Evolutionary conservation across 64 coral and sea anemone species (phyloP).

Genomic region (Astreopora myriophthalma): DNA sequence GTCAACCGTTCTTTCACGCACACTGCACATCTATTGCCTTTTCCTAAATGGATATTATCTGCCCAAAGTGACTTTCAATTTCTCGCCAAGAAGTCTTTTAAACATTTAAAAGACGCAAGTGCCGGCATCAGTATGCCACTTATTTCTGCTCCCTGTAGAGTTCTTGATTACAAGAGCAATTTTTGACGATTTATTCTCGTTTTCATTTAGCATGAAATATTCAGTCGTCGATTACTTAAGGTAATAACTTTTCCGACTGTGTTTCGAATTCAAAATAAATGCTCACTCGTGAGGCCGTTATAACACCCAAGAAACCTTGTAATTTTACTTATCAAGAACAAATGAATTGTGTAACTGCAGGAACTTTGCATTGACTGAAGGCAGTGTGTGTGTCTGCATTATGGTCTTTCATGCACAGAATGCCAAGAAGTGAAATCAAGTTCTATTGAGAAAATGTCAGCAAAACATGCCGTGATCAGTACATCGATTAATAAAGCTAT

Average conservation of each 20-base stretch:
- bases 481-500: too few species aligned
- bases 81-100: not conserved
- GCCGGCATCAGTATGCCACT: not conserved
- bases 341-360: too few species aligned
- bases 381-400: too few species aligned
- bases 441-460: too few species aligned
- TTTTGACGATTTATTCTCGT: not conserved
- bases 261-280: not conserved
- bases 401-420: too few species aligned
- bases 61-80: constrained; percentile 1
- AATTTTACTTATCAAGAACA: not conserved
- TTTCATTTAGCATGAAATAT: not conserved
- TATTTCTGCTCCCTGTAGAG: not conserved
- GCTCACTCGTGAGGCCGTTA: not conserved
- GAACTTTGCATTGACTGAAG: too few species aligned
- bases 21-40: not conserved
- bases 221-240: not conserved
- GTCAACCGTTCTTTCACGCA: not conserved
- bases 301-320: not conserved
- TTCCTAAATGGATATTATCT: not conserved
- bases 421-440: too few species aligned
- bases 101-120: constrained; percentile 5
- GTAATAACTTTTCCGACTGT: not conserved
- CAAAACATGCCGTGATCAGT: too few species aligned
- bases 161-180: not conserved